Conservation (phyloP, 2,888 invertebrate species). For the Cenopis cana region DNA sequence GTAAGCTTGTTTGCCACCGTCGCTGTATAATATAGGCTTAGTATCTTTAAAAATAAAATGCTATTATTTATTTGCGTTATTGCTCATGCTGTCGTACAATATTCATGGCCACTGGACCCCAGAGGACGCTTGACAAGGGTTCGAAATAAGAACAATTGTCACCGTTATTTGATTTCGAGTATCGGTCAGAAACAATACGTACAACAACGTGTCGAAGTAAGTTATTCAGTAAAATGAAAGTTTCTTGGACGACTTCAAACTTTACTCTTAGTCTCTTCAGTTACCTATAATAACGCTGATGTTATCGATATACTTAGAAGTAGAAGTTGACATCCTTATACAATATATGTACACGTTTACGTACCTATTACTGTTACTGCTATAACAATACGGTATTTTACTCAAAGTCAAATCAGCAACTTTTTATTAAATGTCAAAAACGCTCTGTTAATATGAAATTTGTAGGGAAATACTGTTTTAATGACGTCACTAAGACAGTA, state of each 20-base stretch:
- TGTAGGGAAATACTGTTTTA: no score
- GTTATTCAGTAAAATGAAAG: not conserved
- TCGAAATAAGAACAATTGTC: conserved; percentile 19
- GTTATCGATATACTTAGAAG: not conserved
- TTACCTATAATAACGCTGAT: not conserved
- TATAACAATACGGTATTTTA: no score
- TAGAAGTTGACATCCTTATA: no score
- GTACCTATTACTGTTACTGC: no score
- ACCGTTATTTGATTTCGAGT: conserved; percentile 20
- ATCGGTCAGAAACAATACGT: not conserved
- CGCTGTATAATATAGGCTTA: no score
- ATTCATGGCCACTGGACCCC: conserved; percentile 10
- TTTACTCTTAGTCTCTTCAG: not conserved
- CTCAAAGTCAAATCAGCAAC: no score
- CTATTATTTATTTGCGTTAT: conserved; percentile 3
- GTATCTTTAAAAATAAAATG: not conserved
- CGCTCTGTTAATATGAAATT: no score
- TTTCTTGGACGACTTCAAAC: not conserved
- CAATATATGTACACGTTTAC: no score
- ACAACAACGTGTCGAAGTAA: conserved; percentile 6
- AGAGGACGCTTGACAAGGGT: conserved; percentile 24
- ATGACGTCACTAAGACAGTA: no score
- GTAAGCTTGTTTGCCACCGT: no score
- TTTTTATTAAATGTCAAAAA: no score
- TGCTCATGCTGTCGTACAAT: conserved; percentile 1